Base-by-base conservation (phyloP, 1,140 invertebrate species). In the Magallana ariakensis region DNA sequence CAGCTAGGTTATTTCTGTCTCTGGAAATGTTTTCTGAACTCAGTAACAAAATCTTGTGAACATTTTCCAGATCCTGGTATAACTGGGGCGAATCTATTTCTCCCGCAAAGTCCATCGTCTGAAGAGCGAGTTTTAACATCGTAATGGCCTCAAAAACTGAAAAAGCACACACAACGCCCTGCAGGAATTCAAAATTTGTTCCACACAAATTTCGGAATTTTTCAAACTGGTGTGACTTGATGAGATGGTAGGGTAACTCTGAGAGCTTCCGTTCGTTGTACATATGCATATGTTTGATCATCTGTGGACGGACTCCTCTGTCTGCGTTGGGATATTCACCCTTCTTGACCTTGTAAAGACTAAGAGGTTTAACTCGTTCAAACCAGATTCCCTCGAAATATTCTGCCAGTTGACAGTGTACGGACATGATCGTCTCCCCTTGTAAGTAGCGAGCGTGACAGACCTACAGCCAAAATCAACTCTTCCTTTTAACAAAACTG, bases 401-500 rank as follows among this genome's bases (percentile, higher is more conserved):
- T 70, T 93, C 90, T 16, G 91, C 91, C 66, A 92, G 26, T 13
- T 75, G n/a, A n/a, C 75, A 53, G 82, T 93, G 92, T 1, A 91
- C 60, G 11, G 22, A 16, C 11, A 70, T 16, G 15, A 62, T 83
- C 1, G 57, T 70, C 54, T 89, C 84, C 6, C 88, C 86, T 26
- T 80, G 85, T 8, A 90, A 46, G 94, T 99, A 99, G 80, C 98
- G 95, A 93, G 98, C 80, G 96, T 96, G 0, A 98, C 98, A 0
- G 98, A 66, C 87, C 84, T 46, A 19, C 55, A 87, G 75, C 5
- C 11, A 57, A 60, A 82, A 55, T 16, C 60, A 4, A 66, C 10
- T 85, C 1, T 70, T 5, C 75, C n/a, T n/a, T 46, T 46, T 46
- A 46, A 46, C 33, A 46, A 46, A 46, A 46, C 33, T 2, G 5